A percentile compares a stretch with the other conserved stretches of the same genome.
These are phyloP conservation scores for Ciconia boyciana DNA, from an alignment of 2,113 vertebrate species.

Conservation along the genomic window DNA sequence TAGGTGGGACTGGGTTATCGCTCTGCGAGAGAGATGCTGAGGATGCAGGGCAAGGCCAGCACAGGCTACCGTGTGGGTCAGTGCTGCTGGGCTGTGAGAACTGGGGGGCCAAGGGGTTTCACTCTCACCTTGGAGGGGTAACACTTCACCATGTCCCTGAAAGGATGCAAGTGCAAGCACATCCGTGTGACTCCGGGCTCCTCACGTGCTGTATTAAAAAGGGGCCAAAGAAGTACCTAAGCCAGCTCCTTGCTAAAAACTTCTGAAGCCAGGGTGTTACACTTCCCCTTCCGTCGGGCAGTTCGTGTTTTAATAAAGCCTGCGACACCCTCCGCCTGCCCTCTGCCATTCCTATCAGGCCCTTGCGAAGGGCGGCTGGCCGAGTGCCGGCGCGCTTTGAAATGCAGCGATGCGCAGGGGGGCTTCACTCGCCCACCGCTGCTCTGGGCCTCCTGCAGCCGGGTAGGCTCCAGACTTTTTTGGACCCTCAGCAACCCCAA, in stretches of 20 bases:
- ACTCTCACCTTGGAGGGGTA: not conserved
- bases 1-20: not conserved
- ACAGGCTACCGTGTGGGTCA: not conserved
- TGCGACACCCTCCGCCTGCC: not conserved
- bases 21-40: fast-evolving
- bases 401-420: not conserved
- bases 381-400: fast-evolving
- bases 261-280: not conserved
- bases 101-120: not conserved
- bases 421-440: not conserved
- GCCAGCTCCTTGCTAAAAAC: not conserved
- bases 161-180: not conserved
- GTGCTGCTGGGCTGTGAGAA: not conserved
- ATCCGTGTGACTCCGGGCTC: not conserved
- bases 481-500: not conserved
- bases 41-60: not conserved
- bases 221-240: not conserved
- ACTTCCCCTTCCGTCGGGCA: not conserved
- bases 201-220: not conserved
- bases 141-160: no score
- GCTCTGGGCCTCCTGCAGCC: not conserved
- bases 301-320: not conserved
- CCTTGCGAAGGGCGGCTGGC: not conserved
- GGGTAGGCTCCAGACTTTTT: not conserved
- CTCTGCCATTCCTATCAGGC: not conserved